These are phyloP conservation scores for Ceriagrion tenellum DNA, from an alignment of 2,888 invertebrate species.

Conservation along the genomic window DNA sequence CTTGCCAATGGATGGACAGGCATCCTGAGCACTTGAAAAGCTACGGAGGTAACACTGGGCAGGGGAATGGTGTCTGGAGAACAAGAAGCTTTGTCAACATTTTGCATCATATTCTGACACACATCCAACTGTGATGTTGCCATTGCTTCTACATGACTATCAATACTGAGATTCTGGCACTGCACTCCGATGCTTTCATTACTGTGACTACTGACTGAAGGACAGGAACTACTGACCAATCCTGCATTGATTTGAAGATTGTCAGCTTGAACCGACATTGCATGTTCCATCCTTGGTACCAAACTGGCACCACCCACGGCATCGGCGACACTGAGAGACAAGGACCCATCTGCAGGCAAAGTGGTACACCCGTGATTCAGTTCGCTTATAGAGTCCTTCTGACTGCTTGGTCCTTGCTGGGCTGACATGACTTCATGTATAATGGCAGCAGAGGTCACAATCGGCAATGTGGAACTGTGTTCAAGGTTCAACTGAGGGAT, in stretches of 20 bases:
- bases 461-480: conserved; percentile 20
- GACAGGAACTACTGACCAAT: conserved; percentile 14
- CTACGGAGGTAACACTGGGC: conserved; percentile 3
- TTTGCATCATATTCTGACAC: conserved; percentile 8
- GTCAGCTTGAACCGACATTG: background rate
- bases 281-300: conserved; percentile 37
- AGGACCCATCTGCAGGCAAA: background rate
- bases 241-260: conserved; percentile 19
- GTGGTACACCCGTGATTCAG: background rate
- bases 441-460: conserved; percentile 38
- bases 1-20: conserved; percentile 56
- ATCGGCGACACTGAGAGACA: background rate
- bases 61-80: background rate
- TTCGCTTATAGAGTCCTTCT: background rate
- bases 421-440: background rate
- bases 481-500: conserved; percentile 48
- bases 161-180: conserved; percentile 61
- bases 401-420: conserved; percentile 2
- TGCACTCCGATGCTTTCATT: conserved; percentile 38
- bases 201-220: conserved; percentile 35
- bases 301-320: conserved; percentile 5
- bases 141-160: background rate
- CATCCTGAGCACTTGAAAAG: background rate
- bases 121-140: conserved; percentile 22
- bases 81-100: background rate